Conservation (phyloP, 1,140 invertebrate genomes). For the Sitobion miscanthi region DNA sequence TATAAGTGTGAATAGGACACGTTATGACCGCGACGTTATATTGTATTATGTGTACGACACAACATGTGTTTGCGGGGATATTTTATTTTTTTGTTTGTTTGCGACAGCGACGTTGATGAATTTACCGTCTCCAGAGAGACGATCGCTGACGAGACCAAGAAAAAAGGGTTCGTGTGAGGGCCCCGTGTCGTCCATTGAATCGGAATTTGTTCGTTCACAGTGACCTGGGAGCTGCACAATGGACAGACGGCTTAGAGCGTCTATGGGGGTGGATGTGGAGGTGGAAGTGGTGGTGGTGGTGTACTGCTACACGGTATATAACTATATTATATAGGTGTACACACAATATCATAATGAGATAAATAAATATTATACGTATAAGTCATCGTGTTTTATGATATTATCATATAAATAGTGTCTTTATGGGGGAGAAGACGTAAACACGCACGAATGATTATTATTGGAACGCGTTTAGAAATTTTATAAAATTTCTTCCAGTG, state of each 20-base stretch:
- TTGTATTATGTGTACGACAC: slow-evolving; percentile 12
- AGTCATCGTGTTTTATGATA: background rate
- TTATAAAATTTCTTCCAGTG: background rate
- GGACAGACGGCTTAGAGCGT: background rate
- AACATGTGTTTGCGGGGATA: slow-evolving; percentile 3
- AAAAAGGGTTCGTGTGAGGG: slow-evolving; percentile 30
- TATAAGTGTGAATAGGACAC: background rate
- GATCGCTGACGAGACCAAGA: background rate
- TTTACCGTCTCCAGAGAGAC: slow-evolving; percentile 34
- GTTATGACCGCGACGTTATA: slow-evolving; percentile 24
- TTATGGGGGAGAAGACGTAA: background rate
- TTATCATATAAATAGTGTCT: background rate
- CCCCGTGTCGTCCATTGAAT: background rate
- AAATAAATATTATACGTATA: background rate
- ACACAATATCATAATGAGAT: background rate
- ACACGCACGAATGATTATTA: background rate
- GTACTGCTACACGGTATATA: background rate
- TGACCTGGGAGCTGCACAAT: background rate
- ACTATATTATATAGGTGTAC: background rate
- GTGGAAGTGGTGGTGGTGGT: background rate
- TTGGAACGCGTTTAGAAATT: background rate
- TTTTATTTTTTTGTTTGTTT: background rate
- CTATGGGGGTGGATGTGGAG: no score
- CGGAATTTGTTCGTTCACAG: slow-evolving; percentile 26
- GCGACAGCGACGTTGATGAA: slow-evolving; percentile 36